Conservation (phyloP, 2,113 vertebrate species). For the Scomber japonicus region DNA sequence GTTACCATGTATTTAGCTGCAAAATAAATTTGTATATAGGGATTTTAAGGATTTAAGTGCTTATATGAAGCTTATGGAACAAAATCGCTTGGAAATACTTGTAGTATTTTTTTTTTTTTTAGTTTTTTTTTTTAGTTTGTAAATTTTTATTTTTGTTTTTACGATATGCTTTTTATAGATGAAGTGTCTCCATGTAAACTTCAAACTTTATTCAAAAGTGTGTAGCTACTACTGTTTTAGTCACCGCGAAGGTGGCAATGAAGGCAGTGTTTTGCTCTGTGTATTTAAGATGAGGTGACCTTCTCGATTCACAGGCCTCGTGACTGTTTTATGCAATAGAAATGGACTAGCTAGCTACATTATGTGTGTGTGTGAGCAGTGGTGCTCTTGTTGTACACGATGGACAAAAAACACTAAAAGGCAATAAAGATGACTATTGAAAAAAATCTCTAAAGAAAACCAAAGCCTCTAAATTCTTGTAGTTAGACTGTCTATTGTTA, state of each 20-base stretch:
- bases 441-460: constrained; percentile 73
- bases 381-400: constrained; percentile 78
- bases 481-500: constrained; percentile 84
- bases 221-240: constrained; percentile 82
- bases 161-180: constrained; percentile 83
- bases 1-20: constrained; percentile 84
- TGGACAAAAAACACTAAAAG: constrained; percentile 81
- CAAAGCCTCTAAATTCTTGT: constrained; percentile 92
- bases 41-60: constrained; percentile 82
- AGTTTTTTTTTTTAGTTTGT: constrained; percentile 72
- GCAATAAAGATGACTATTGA: constrained; percentile 86
- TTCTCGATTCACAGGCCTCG: constrained; percentile 73
- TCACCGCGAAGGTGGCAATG: constrained; percentile 69
- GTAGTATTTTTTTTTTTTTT: constrained; percentile 66
- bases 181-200: constrained; percentile 81
- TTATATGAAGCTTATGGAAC: constrained; percentile 83
- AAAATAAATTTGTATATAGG: constrained; percentile 85
- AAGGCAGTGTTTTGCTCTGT: constrained; percentile 78
- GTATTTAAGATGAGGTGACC: constrained; percentile 79
- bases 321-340: constrained; percentile 83
- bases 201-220: constrained; percentile 75
- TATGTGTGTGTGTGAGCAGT: constrained; percentile 76
- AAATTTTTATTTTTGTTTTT: constrained; percentile 80
- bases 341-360: constrained; percentile 79
- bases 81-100: constrained; percentile 81